Base-by-base conservation (phyloP, 2,113 vertebrate species). In the Tachuris rubrigastra region DNA sequence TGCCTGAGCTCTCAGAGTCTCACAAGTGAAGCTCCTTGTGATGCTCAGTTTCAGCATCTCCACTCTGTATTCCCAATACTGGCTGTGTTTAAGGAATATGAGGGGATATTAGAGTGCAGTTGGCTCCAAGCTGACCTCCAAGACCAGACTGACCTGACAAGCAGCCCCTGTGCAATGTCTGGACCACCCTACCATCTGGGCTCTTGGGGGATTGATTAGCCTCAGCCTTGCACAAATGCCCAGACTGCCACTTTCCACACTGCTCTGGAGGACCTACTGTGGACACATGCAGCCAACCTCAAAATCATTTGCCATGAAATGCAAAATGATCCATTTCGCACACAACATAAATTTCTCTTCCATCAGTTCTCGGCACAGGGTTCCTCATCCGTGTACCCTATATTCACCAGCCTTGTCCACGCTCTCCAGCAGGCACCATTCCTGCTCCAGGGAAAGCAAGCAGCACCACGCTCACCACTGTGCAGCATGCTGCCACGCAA, bases 351-450 rank as follows among this genome's bases (percentile, higher is more conserved):
- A 30, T 9, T 67, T 62, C 42, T 62, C 21, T 73, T 68, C 31
- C 8, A 1, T 13, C 42, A 33, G 42, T 19, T 67, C 80, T 84
- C 3, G 0, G 19, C 35, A 68, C 8, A 1, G 0, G 4, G 3
- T 14, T 84, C 55, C 42, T 50, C 60, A 47, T 2, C 10, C 4
- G 0, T 0, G 0, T 2, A 67, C 12, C n/a, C 14, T 0, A 0
- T 0, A 0, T 28, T 27, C 3, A 4, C 22, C 30, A 15, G 87
- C 56, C 24, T 7, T 22, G 25, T 35, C 31, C 31, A 24, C 1
- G 0, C 25, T 39, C 41, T 84, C 72, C 72, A 60, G 63, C 23
- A n/a, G 31, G 25, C 46, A 50, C 31, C 35, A 41, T 35, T 25
- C 31, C 50, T 14, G 12, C 30, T 12, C 44, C 78, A 58, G n/a